phyloP scores from a whole-genome alignment of 2,888 invertebrate genomes.

The Bombylius discolor region DNA sequence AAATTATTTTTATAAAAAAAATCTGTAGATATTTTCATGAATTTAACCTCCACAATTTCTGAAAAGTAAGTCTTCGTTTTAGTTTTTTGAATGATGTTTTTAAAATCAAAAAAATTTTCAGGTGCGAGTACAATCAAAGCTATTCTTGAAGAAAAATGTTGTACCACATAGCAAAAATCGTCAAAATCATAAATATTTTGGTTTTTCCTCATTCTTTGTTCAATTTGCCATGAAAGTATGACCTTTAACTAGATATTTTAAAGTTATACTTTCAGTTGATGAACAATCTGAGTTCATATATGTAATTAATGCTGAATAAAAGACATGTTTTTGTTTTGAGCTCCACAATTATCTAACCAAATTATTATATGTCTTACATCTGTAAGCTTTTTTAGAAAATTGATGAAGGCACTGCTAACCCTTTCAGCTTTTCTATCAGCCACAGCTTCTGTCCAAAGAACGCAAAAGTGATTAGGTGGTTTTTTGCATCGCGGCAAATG shows the following conservation, averaged over 20 bases:
- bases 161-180: neutral
- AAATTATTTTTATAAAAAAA: too few species aligned
- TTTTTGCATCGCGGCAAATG: neutral
- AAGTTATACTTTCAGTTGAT: neutral
- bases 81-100: neutral
- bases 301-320: neutral
- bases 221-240: conserved; percentile 1
- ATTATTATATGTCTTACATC: neutral
- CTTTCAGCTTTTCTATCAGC: neutral
- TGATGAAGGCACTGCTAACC: neutral
- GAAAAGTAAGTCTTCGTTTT: neutral
- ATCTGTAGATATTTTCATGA: neutral
- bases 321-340: neutral
- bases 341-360: neutral
- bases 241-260: neutral
- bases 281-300: neutral
- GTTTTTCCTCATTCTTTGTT: neutral
- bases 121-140: neutral
- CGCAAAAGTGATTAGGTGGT: neutral
- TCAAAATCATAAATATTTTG: neutral
- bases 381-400: neutral
- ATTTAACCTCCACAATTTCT: neutral
- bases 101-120: neutral
- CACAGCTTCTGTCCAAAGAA: neutral
- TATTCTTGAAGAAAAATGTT: neutral